These are phyloP conservation scores for Tinea pellionella DNA, from an alignment of 2,888 invertebrate species.

Conservation along the genomic window DNA sequence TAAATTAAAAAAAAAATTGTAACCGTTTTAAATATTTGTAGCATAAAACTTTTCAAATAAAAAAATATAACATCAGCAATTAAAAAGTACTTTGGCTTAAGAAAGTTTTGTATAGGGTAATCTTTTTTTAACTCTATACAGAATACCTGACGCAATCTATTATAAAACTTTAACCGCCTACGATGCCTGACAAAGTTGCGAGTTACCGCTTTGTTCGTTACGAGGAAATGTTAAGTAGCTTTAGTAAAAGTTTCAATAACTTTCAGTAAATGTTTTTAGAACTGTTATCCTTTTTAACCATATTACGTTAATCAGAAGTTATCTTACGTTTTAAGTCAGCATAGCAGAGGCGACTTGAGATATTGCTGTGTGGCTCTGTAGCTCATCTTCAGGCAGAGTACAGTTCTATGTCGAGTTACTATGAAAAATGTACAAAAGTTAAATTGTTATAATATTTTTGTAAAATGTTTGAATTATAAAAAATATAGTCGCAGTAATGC, in stretches of 20 bases:
- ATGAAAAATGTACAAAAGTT: no score
- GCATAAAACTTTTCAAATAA: no score
- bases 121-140: neutral
- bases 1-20: no score
- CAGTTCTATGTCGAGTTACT: no score
- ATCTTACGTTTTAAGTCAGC: no score
- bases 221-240: neutral
- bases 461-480: neutral
- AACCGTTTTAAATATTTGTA: no score
- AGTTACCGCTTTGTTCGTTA: constrained; percentile 7
- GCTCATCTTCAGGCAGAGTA: no score
- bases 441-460: no score
- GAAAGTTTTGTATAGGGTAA: neutral
- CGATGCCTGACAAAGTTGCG: neutral
- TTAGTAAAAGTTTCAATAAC: neutral
- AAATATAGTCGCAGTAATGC: neutral
- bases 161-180: constrained; percentile 3
- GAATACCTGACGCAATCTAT: constrained; percentile 5
- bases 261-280: neutral
- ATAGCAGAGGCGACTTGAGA: no score
- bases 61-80: neutral
- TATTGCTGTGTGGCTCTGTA: no score
- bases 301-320: no score
- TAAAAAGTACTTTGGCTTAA: neutral
- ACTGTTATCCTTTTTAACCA: neutral